Conservation (phyloP, 2,113 vertebrate genomes). For the Zosterops borbonicus region DNA sequence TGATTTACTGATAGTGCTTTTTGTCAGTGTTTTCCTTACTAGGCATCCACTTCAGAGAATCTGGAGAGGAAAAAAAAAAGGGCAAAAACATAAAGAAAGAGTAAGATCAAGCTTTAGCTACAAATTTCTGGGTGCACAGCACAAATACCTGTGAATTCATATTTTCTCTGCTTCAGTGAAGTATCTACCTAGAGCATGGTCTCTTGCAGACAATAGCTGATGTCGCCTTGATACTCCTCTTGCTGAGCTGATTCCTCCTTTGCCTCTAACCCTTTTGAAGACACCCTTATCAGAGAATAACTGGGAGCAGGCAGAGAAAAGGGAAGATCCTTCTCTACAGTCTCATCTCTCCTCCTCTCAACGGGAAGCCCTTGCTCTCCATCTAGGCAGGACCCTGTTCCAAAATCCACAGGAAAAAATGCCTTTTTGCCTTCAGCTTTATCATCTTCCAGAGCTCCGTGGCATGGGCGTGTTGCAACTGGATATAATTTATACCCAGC, state of each 20-base stretch:
- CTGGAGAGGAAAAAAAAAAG: not conserved
- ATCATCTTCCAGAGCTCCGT: not conserved
- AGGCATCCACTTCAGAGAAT: not conserved
- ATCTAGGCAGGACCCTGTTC: not conserved
- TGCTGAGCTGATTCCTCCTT: not conserved
- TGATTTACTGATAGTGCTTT: constrained; percentile 11
- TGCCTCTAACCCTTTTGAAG: not conserved
- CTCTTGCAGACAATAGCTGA: not conserved
- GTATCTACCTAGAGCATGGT: not conserved
- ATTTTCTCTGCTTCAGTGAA: not conserved
- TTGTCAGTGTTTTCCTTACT: not conserved
- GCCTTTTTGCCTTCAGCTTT: not conserved
- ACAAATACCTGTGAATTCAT: too few species aligned
- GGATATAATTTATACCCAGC: not conserved
- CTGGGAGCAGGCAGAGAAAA: not conserved
- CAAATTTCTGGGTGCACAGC: rapidly evolving
- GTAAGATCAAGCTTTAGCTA: not conserved
- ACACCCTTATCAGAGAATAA: not conserved
- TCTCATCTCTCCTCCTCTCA: not conserved
- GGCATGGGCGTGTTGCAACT: not conserved
- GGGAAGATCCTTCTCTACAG: not conserved
- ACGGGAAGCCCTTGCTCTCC: rapidly evolving
- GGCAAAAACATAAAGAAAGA: not conserved
- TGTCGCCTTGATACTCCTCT: not conserved
- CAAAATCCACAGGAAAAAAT: not conserved